Base-by-base conservation (phyloP, 2,797 vertebrate species). In the Enteromius argenteus region DNA sequence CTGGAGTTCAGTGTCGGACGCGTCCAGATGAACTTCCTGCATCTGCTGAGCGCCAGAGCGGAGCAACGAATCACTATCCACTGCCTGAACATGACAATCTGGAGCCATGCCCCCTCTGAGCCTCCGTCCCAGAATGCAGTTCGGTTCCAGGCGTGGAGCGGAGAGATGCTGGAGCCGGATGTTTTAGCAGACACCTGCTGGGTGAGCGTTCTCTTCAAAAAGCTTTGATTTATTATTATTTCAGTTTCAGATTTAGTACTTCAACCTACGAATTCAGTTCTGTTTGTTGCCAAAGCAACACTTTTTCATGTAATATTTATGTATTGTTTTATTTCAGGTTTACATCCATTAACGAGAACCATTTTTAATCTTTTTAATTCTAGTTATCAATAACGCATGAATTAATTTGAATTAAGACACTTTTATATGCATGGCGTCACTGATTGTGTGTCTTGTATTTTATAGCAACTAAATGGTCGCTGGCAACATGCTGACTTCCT, bases 21-120 rank as follows among this genome's bases (percentile, higher is more conserved):
- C 21, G 97, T 99, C 82, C 98, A 99, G 93, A 96, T 99, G 96
- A 99, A 98, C 90, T 99, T 99, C 89, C 94, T 99, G 51, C 97
- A 98, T 64, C 94, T 99, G 90, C 94, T 99, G 90, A 99, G 97
- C 92, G 96, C 96, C 0, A 96, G 97, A 91, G 97, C 96, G 1
- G 95, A 97, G 46, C 98, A 99, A 91, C 97, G 97, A 82, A 94
- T 99, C 94, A 96, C 95, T 90, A 94, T 99, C 92, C 97, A 99
- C 94, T 99, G 98, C 93, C 93, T 99, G 64, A 98, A 99, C 68
- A 79, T 96, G 58, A 94, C 97, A 0, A 93, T 99, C 32, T 99
- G 98, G 98, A 86, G 89, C 80, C 93, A 95, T 2, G 90, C 90
- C 14, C 90, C 93, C 0, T 88, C 92, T 0, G 91, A 86, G 87